Conservation (phyloP, 2,888 invertebrate genomes). For the Tenthredo distinguenda region DNA sequence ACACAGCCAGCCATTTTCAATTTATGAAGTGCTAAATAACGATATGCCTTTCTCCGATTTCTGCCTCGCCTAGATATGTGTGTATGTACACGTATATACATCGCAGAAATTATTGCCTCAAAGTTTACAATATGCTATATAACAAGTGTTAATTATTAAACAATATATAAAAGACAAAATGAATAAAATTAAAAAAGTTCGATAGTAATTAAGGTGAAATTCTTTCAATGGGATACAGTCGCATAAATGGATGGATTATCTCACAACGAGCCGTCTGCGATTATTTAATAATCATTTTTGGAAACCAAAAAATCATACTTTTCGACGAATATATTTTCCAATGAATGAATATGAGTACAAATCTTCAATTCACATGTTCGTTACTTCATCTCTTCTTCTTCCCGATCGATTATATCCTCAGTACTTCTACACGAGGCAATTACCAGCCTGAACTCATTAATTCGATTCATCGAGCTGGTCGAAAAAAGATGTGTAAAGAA, state of each 20-base stretch:
- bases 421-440: too few species aligned
- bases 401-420: too few species aligned
- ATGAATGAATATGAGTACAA: background rate
- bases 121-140: background rate
- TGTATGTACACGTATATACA: background rate
- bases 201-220: background rate
- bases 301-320: background rate
- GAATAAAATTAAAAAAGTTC: background rate
- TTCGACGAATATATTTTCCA: background rate
- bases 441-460: too few species aligned
- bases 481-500: too few species aligned
- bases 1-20: background rate
- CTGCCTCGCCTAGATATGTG: background rate
- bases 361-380: background rate
- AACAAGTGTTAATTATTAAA: background rate
- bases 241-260: background rate
- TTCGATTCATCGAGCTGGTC: too few species aligned
- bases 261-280: background rate
- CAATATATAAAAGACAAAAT: background rate
- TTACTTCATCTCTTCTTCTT: background rate
- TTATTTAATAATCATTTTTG: background rate
- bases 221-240: background rate
- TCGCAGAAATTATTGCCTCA: background rate
- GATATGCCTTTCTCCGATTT: constrained; percentile 28
- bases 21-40: constrained; percentile 14